A percentile compares a stretch with the other conserved stretches of the same genome.
Conservation (phyloP, 2,113 vertebrate species). For the Oceanodroma tethys region DNA sequence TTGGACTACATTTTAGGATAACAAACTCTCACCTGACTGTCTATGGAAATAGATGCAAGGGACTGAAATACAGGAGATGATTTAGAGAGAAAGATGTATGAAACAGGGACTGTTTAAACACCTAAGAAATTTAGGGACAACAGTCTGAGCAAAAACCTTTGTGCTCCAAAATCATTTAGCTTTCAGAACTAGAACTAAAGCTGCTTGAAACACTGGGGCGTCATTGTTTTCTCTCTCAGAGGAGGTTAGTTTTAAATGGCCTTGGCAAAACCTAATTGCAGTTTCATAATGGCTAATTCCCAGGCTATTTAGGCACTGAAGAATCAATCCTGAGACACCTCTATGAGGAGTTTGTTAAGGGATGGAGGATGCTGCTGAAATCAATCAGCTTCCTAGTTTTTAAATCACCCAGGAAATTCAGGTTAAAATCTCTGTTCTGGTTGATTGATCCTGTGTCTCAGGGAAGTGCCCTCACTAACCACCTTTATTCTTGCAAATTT, state of each 20-base stretch:
- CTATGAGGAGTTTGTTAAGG: conserved; percentile 12
- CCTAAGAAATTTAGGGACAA: not conserved
- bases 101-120: not conserved
- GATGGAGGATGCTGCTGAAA: conserved; percentile 31
- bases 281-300: conserved; percentile 52
- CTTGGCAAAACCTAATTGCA: conserved; percentile 57
- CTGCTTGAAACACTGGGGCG: not conserved
- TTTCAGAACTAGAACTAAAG: not conserved
- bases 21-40: not conserved
- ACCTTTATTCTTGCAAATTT: conserved; percentile 9
- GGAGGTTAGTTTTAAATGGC: conserved; percentile 49
- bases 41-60: not conserved
- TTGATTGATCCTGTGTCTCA: conserved; percentile 6
- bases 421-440: conserved; percentile 2
- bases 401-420: conserved; percentile 44
- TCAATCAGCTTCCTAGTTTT: conserved; percentile 47
- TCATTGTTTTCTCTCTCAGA: conserved; percentile 38
- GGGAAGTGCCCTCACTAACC: not conserved
- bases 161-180: not conserved
- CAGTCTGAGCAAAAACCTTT: not conserved
- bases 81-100: not conserved
- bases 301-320: conserved; percentile 30
- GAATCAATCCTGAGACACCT: conserved; percentile 41
- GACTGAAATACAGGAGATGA: not conserved
- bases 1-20: not conserved